Evolutionary conservation across 23 tunicate genomes (phyloP).

Genomic region (Phallusia fumigata): DNA sequence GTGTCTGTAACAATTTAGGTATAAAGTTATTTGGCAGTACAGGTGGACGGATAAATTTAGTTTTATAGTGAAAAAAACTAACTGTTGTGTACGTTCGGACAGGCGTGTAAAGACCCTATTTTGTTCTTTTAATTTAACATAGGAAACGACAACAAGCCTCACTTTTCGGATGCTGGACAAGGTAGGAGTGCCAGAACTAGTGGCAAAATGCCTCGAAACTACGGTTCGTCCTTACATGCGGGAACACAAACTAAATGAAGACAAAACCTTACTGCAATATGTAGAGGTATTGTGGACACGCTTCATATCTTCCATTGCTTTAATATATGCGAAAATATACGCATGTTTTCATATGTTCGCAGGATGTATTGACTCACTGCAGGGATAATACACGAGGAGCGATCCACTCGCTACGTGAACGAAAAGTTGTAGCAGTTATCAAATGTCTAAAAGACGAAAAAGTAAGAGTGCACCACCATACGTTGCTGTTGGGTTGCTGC

Average conservation of each 20-base stretch:
- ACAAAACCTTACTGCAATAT: conserved; percentile 57
- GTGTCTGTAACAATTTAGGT: no score
- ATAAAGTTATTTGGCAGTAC: no score
- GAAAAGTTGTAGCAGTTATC: conserved; percentile 56
- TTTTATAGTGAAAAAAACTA: no score
- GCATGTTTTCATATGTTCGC: no score
- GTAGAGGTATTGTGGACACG: conserved; percentile 21
- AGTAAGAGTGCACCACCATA: conserved; percentile 6
- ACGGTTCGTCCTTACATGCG: conserved; percentile 82
- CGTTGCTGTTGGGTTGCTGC: no score
- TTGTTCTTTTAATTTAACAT: background rate
- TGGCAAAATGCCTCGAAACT: conserved; percentile 42
- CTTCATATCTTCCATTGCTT: no score
- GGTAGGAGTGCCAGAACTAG: conserved; percentile 67
- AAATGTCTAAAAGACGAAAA: conserved; percentile 46
- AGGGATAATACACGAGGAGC: conserved; percentile 24
- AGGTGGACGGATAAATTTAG: no score
- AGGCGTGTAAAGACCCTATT: no score
- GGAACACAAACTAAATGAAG: conserved; percentile 63
- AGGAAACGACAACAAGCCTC: conserved; percentile 68
- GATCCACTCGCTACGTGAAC: conserved; percentile 48
- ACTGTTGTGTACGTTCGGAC: no score
- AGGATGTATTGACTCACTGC: conserved; percentile 46
- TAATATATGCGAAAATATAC: background rate
- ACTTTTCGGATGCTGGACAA: conserved; percentile 86